Base-by-base conservation (phyloP, 2,888 invertebrate genomes). In the Sipha maydis region DNA sequence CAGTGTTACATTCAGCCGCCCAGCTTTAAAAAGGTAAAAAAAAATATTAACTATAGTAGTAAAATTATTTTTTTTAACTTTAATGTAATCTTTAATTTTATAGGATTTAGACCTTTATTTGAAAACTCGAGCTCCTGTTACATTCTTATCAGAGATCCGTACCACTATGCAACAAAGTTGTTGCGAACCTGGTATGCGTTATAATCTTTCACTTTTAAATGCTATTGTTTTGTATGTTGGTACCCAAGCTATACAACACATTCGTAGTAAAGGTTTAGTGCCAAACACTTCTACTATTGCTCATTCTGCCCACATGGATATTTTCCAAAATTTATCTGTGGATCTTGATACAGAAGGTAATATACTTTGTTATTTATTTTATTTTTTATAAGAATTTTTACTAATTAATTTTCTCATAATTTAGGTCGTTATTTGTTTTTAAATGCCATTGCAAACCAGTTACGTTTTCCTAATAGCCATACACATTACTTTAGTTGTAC, bases 401-500 rank as follows among this genome's bases (percentile, higher is more conserved):
- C 14, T 48, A 5, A 85, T 69, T 80, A 48, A 73, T 85, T 34
- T 82, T 89, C 89, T 78, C 79, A 90, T 90, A 90, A 21, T 88
- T 48, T 80, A 88, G 88, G 88, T 25, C 95, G 98, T 79, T 99
- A 99, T 92, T 93, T 99, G 91, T 99, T 99, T 93, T 93, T 99
- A 91, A 99, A 99, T 92, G 98, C 99, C 3, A 98, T 99, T 90
- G 99, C 99, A 82, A 99, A 99, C 93, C 99, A 99, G 92, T 93
- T 99, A 91, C 95, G 99, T 41, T 99, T 99, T 93, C 99, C 99
- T 21, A 99, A 99, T 93, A 99, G 98, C 91, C 99, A 99, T 93
- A 99, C 99, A 34, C 99, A 99, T 93, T 99, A 99, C 93, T 99
- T 99, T 93, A 99, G 99, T 91, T 99, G 99, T 92, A 97, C 98